Evolutionary conservation across 37 sponge, comb jelly and placozoan species (phyloP).

Genomic region (Theonella swinhoei): DNA sequence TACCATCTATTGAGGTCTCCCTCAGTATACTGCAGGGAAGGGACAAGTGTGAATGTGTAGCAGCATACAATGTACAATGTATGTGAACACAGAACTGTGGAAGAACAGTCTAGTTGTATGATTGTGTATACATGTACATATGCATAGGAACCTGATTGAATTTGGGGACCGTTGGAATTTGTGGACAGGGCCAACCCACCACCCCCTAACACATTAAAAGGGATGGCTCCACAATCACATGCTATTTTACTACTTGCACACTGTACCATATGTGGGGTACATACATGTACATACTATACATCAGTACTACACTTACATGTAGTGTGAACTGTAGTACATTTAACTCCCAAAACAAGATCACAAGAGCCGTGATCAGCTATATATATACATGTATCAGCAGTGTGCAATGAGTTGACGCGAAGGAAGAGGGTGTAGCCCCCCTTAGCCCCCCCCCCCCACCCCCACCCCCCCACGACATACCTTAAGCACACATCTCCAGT

Average conservation of each 20-base stretch:
- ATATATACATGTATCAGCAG: not conserved
- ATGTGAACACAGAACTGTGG: not conserved
- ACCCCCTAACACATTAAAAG: no score
- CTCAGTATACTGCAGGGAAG: slow-evolving; percentile 73
- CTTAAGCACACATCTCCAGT: slow-evolving; percentile 86
- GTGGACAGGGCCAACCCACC: no score
- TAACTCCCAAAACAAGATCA: no score
- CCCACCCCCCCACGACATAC: slow-evolving; percentile 20
- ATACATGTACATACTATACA: no score
- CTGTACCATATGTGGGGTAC: no score
- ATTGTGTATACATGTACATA: not conserved
- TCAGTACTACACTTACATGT: no score
- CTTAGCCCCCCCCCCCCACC: no score
- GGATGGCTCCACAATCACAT: no score
- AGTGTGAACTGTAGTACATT: no score
- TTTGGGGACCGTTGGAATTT: no score
- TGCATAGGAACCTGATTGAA: not conserved
- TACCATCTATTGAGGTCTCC: slow-evolving; percentile 83
- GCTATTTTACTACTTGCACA: no score
- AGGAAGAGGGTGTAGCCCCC: not conserved
- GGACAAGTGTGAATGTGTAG: not conserved
- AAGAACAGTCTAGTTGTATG: slow-evolving; percentile 3
- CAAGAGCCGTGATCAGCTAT: no score
- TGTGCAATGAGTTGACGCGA: not conserved
- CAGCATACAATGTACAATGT: not conserved